A percentile compares a stretch with the other conserved stretches of the same genome.
phyloP scores from a whole-genome alignment of 37 sponge, comb jelly and placozoan genomes.

The Bolinopsis microptera region DNA sequence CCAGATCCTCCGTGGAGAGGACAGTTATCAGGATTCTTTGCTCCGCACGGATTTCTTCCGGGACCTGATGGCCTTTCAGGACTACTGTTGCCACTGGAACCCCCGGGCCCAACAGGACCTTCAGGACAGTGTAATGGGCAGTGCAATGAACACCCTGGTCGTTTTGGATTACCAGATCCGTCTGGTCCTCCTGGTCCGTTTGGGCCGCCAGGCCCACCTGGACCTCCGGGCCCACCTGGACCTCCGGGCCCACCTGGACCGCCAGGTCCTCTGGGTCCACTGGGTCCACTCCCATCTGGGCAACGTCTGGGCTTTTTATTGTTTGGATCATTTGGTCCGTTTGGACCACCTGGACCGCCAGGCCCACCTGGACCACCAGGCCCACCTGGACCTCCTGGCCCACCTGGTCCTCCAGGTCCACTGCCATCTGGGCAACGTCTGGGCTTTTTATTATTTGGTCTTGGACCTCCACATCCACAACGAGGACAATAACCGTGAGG shows the following conservation, averaged over 20 bases:
- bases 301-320: neutral
- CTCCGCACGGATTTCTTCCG: no score
- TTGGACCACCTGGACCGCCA: neutral
- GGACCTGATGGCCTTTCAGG: no score
- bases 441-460: no score
- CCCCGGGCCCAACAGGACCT: neutral
- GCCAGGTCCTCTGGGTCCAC: neutral
- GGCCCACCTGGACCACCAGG: neutral
- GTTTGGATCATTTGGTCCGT: neutral
- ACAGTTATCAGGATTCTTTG: no score
- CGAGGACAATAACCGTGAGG: neutral
- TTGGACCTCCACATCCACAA: neutral
- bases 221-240: neutral
- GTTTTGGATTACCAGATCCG: neutral
- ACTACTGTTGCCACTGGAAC: neutral
- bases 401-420: neutral
- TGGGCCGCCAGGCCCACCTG: neutral
- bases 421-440: no score
- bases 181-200: neutral
- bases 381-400: neutral
- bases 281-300: neutral
- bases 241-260: slow-evolving; percentile 20
- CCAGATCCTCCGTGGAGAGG: no score
- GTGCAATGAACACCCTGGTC: neutral
- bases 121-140: neutral